Evolutionary conservation across 1,140 invertebrate genomes (phyloP).

Genomic region (Coelopa frigida): DNA sequence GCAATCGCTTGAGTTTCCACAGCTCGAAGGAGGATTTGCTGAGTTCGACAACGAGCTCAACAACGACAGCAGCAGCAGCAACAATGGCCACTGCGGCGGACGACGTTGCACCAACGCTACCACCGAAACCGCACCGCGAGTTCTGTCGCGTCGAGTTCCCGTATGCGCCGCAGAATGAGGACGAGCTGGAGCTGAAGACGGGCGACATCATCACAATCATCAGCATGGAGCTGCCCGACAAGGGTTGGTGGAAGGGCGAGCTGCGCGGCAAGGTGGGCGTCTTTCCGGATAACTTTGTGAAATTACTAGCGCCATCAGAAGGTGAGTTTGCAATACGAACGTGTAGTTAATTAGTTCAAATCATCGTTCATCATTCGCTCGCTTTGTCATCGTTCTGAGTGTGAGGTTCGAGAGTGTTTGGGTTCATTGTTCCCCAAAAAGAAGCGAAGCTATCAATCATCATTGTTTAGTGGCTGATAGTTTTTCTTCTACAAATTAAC

Average conservation of each 20-base stretch:
- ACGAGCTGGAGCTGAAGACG: conserved; percentile 83
- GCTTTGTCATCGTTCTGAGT: too few relatives aligned
- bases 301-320: conserved; percentile 49
- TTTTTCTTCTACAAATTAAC: too few relatives aligned
- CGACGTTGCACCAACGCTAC: conserved; percentile 46
- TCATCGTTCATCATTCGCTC: too few relatives aligned
- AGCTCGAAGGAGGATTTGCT: conserved; percentile 21
- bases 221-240: conserved; percentile 81
- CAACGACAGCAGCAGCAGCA: conserved; percentile 7
- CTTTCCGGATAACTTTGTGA: conserved; percentile 96
- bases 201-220: conserved; percentile 86
- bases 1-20: conserved; percentile 22
- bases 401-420: too few relatives aligned
- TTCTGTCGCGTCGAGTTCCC: conserved; percentile 80
- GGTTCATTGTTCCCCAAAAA: too few relatives aligned
- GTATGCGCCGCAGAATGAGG: conserved; percentile 86
- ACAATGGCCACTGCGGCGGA: conserved; percentile 11
- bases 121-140: conserved; percentile 62
- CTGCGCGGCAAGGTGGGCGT: conserved; percentile 79
- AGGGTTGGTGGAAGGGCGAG: conserved; percentile 97
- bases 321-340: conserved; percentile 45
- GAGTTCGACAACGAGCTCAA: conserved; percentile 9
- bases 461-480: too few relatives aligned
- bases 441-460: too few relatives aligned
- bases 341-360: too few relatives aligned